Conservation (phyloP, 2,888 invertebrate species). For the Acholoe squamosa region DNA sequence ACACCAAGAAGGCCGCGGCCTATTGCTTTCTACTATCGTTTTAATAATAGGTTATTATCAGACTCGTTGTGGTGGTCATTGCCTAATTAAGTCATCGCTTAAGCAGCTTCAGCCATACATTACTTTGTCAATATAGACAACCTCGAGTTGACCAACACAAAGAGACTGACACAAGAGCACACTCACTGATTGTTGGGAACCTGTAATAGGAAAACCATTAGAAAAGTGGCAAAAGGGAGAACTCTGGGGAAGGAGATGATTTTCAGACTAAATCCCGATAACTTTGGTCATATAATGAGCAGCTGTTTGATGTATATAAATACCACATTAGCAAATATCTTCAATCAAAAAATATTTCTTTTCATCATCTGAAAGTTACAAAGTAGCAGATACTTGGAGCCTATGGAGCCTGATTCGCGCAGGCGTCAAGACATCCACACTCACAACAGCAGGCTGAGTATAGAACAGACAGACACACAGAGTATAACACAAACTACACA, state of each 20-base stretch:
- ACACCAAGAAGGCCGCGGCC: conserved; percentile 51
- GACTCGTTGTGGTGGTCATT: not conserved
- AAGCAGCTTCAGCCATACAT: not conserved
- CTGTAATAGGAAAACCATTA: not conserved
- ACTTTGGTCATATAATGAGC: conserved; percentile 56
- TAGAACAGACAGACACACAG: not conserved
- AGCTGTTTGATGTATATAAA: conserved; percentile 65
- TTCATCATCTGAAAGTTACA: conserved; percentile 56
- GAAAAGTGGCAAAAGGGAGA: not conserved
- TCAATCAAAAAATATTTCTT: conserved; percentile 63
- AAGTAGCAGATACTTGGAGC: conserved; percentile 59
- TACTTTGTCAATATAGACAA: not conserved
- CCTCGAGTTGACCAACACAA: not conserved
- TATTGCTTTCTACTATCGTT: conserved; percentile 43
- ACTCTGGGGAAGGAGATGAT: not conserved
- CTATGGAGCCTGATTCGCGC: conserved; percentile 15
- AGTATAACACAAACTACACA: conserved; percentile 29
- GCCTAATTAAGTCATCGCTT: not conserved
- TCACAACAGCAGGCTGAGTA: conserved; percentile 56
- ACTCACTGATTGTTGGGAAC: not conserved
- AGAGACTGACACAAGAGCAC: not conserved
- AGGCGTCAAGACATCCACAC: not conserved
- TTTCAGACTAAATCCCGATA: conserved; percentile 52
- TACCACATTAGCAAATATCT: conserved; percentile 63
- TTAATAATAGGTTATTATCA: conserved; percentile 49